Evolutionary conservation across 2,113 vertebrate genomes (phyloP).

Genomic region (Sebastes fasciatus): DNA sequence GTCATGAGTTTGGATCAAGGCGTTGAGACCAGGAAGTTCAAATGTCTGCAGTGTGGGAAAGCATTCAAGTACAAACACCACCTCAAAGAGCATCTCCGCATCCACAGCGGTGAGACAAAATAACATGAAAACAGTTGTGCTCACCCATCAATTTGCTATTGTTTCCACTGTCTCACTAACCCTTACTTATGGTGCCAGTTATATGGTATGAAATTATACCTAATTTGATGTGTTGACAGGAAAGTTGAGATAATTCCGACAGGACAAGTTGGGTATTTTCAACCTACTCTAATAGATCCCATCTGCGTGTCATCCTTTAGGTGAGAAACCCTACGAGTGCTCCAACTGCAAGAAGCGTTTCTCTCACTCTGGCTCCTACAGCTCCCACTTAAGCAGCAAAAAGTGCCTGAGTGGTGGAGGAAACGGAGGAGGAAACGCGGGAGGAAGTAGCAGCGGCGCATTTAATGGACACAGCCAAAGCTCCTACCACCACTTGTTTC

Average conservation of each 20-base stretch:
- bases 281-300: neutral
- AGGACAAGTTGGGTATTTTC: conserved; percentile 25
- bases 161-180: conserved; percentile 54
- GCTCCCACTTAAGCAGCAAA: conserved; percentile 89
- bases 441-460: conserved; percentile 45
- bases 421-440: conserved; percentile 52
- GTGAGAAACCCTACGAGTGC: conserved; percentile 89
- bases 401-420: conserved; percentile 83
- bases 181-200: conserved; percentile 56
- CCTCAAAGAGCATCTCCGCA: conserved; percentile 89
- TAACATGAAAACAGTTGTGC: conserved; percentile 51
- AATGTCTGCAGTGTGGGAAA: conserved; percentile 88
- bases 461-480: conserved; percentile 76
- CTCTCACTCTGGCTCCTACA: conserved; percentile 89
- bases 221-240: conserved; percentile 42
- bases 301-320: conserved; percentile 65
- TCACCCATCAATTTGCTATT: conserved; percentile 58
- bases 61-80: conserved; percentile 91
- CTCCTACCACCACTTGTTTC: conserved; percentile 72
- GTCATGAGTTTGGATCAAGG: conserved; percentile 73
- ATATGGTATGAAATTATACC: conserved; percentile 52
- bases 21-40: conserved; percentile 86
- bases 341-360: conserved; percentile 89
- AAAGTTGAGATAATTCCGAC: conserved; percentile 34
- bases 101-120: conserved; percentile 87